Evolutionary conservation across 2,797 vertebrate genomes (phyloP), one percentile per base, ranked within the genome.

Genomic region (Phoeniculus purpureus): DNA sequence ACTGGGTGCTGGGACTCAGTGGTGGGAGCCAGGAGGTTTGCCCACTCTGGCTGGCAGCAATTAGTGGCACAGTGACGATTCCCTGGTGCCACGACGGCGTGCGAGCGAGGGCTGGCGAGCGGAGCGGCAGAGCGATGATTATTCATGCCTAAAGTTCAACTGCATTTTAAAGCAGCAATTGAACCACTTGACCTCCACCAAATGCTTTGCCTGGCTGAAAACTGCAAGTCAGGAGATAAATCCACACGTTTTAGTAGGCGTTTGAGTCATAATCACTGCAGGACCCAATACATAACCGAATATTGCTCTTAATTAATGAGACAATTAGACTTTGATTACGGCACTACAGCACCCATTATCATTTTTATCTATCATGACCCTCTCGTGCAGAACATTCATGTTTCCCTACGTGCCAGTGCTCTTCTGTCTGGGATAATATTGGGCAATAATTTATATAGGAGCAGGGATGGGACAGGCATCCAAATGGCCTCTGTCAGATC

Each of bases 271-370:
- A 94, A 95, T 92, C 93, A 75, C 90, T 95, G 81, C 43, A 92
- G 82, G 87, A 93, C 65, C 84, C 93, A 90, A 95, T 92, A 92
- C 61, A 87, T 94, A 89, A 90, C 81, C 8, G 83, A 92, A 77
- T 96, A 89, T 95, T 96, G 95, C 73, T 68, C 95, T 94, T 96
- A 94, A 97, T 97, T 96, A 94, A 89, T 93, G 92, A 95, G 87
- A 94, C 94, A 84, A 89, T 96, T 95, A 95, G 85, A 83, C 79
- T 95, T 95, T 96, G 94, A 97, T 96, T 96, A 93, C 81, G 92
- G 87, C 62, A 85, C 92, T 89, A 51, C 83, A 92, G 81, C 6
- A 81, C 51, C 89, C 72, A 70, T 79, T 85, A 89, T 76, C 81
- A 88, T 82, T 96, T 94, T 96, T 95, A 92, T 85, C 95, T 79